A percentile compares a stretch with the other conserved stretches of the same genome.
Evolutionary conservation across 2,113 vertebrate species (phyloP).

Genomic region (Chitala chitala): DNA sequence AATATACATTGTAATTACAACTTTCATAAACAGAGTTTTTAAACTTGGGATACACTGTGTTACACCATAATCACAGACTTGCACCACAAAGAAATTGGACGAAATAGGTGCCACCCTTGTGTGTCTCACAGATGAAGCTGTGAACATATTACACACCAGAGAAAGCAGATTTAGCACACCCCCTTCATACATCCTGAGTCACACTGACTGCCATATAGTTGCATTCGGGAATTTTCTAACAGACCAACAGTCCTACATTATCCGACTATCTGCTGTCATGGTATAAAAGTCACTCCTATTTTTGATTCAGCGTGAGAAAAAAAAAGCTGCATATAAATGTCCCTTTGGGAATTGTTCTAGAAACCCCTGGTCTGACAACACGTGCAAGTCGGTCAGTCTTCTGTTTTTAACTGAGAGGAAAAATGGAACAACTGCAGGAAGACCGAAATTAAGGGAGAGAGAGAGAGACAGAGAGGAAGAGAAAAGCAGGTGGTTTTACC

Average conservation of each 20-base stretch:
- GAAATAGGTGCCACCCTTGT: no score
- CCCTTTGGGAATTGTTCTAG: background rate
- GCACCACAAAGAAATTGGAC: no score
- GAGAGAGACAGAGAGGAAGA: background rate
- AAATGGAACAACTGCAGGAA: background rate
- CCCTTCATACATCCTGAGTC: background rate
- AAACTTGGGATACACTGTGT: no score
- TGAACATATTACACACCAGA: background rate
- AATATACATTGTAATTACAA: no score
- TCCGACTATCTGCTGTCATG: background rate
- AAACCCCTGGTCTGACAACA: background rate
- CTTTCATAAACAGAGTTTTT: no score
- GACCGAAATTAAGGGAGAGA: background rate
- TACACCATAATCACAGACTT: no score
- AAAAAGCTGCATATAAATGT: background rate
- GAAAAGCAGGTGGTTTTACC: constrained; percentile 62
- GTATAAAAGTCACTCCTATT: background rate
- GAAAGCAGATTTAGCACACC: background rate
- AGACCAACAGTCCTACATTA: background rate
- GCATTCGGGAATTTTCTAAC: background rate
- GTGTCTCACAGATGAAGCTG: background rate
- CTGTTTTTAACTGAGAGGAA: no score
- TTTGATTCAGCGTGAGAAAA: background rate
- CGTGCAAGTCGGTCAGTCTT: no score
- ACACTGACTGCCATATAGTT: background rate